Evolutionary conservation across 2,113 vertebrate species (phyloP), one percentile per base, ranked within the genome.

Genomic region (Tursiops truncatus): DNA sequence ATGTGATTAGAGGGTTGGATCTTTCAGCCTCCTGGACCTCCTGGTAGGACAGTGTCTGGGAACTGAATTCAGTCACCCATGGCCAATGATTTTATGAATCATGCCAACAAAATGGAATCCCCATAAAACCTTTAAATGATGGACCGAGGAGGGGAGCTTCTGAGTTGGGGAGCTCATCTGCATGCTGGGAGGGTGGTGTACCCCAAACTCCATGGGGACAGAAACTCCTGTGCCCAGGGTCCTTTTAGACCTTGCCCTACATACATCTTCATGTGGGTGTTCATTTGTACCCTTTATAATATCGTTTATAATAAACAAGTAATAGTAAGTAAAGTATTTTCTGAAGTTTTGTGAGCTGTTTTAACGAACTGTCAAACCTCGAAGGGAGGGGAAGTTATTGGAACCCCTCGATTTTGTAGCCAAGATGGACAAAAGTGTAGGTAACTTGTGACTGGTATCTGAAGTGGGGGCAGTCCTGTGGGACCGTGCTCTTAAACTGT

Each of bases 1-100:
- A 8, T 3, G 28, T 26, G 8, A 47, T 33, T 60, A 58, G 1
- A 33, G 8, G 8, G 5, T 7, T 58, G 62, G 53, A 13, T 0
- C 5, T 62, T 56, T 80, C 13, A 36, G 67, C 53, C 53, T 5
- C 21, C 36, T 47, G 47, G 23, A 38, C 33, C 21, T 60, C 76
- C 50, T 68, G 60, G 15, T 50, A 50, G 31, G 38, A 62, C 15
- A 83, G 31, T n/a, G 23, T 0, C 53, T 73, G 67, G 41, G 73
- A n/a, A 28, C 15, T 63, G 58, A 73, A 58, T 50, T 36, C 44
- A 50, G 12, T 25, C 58, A 79, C 50, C 28, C n/a, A 28, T 10
- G 5, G 62, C 73, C 71, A 58, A 10, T 36, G 62, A 60, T 7
- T 17, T 11, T 2, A 56, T 68, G 25, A 38, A 17, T 15, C 50